A percentile compares a stretch with the other conserved stretches of the same genome.
Conservation (phyloP, 1,140 invertebrate species). For the Drosophila ohnishii region DNA sequence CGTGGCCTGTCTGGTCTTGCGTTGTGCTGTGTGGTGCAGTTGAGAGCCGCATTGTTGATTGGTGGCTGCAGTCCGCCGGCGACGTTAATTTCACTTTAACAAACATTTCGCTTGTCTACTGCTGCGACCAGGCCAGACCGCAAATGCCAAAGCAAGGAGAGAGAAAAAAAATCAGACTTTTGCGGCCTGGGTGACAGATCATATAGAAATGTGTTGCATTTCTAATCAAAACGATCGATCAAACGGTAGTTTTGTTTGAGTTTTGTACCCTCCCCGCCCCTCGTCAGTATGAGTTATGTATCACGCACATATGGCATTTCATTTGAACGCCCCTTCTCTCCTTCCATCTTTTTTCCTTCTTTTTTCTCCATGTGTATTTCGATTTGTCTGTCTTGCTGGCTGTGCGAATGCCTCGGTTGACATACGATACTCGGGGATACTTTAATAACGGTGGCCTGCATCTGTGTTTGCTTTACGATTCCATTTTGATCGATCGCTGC, state of each 20-base stretch:
- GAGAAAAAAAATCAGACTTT: conserved; percentile 45
- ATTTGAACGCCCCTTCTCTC: conserved; percentile 5
- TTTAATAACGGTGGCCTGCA: conserved; percentile 55
- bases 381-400: conserved; percentile 49
- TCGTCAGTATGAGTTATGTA: conserved; percentile 14
- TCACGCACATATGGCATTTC: conserved; percentile 57
- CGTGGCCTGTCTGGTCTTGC: conserved; percentile 18
- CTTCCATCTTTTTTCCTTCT: not conserved
- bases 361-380: conserved; percentile 53
- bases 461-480: conserved; percentile 44
- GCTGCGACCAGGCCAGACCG: conserved; percentile 34
- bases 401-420: conserved; percentile 68
- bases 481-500: conserved; percentile 71
- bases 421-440: conserved; percentile 60
- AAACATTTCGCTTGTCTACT: conserved; percentile 79
- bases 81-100: conserved; percentile 82
- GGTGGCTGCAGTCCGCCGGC: conserved; percentile 68
- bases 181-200: conserved; percentile 80
- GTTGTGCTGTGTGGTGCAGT: conserved; percentile 25
- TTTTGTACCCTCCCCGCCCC: conserved; percentile 4
- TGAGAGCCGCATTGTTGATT: conserved; percentile 69
- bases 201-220: conserved; percentile 82
- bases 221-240: conserved; percentile 83
- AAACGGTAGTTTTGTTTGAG: conserved; percentile 79
- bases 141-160: conserved; percentile 25